Conservation (phyloP, 2,113 vertebrate genomes). For the Suncus etruscus region DNA sequence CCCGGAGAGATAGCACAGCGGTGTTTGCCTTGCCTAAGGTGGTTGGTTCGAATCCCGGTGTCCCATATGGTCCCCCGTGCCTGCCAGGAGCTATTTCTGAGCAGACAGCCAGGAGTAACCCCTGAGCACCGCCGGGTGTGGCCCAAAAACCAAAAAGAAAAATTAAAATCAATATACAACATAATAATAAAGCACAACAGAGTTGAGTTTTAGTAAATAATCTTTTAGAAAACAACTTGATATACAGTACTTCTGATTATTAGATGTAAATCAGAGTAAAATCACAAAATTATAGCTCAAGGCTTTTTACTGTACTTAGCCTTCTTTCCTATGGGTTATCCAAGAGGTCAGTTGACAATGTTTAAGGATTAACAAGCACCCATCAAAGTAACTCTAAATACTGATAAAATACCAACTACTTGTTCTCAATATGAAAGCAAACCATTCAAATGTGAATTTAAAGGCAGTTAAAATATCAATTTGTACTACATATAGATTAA, state of each 20-base stretch:
- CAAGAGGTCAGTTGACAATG: not conserved
- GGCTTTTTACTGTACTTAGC: not conserved
- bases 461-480: slow-evolving; percentile 26
- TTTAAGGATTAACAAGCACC: not conserved
- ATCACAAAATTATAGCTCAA: not conserved
- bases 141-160: too few relatives aligned
- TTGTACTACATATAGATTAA: slow-evolving; percentile 18
- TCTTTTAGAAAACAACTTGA: not conserved
- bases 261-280: not conserved
- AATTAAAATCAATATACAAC: slow-evolving; percentile 40
- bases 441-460: slow-evolving; percentile 16
- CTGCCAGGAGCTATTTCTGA: too few relatives aligned
- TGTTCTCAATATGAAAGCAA: not conserved
- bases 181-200: not conserved
- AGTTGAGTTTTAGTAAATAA: not conserved
- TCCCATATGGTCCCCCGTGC: too few relatives aligned
- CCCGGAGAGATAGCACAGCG: too few relatives aligned
- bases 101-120: too few relatives aligned
- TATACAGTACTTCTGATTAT: not conserved
- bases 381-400: slow-evolving; percentile 7
- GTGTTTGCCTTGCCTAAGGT: too few relatives aligned
- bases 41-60: too few relatives aligned
- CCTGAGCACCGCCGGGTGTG: too few relatives aligned
- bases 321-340: not conserved
- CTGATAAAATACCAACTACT: not conserved